Percentiles rank a stretch among this genome's conserved stretches.
Evolutionary conservation across 2,797 vertebrate species (phyloP).

Genomic region (Cryptoprocta ferox): DNA sequence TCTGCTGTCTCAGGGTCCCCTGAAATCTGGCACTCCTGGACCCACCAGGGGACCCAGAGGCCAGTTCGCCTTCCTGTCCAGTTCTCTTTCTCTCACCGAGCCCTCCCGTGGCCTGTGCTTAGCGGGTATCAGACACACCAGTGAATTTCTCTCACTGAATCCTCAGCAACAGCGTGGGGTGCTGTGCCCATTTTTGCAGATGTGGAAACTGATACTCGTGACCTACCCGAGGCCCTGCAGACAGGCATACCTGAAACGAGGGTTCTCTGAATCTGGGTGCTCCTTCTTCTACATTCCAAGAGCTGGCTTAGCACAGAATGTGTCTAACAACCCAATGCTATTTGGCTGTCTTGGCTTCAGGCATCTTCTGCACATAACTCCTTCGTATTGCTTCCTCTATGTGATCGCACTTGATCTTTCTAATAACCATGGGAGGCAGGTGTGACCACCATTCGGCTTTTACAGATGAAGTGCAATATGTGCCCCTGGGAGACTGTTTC

Average conservation of each 20-base stretch:
- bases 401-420: neutral
- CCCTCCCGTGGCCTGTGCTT: neutral
- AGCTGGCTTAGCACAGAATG: neutral
- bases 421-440: neutral
- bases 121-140: neutral
- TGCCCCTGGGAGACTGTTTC: neutral
- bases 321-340: fast-evolving
- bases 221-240: neutral
- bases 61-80: neutral
- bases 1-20: neutral
- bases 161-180: neutral
- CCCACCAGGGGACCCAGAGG: fast-evolving
- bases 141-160: neutral
- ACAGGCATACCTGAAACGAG: neutral
- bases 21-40: neutral
- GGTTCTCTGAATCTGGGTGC: neutral
- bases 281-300: neutral
- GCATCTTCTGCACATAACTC: neutral
- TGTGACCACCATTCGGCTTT: neutral
- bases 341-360: neutral
- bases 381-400: neutral
- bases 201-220: neutral
- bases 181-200: neutral
- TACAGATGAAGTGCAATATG: neutral
- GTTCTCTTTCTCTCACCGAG: too few relatives aligned